A percentile compares a stretch with the other conserved stretches of the same genome.
Conservation (phyloP, 2,113 vertebrate species). For the Isichthys henryi region DNA sequence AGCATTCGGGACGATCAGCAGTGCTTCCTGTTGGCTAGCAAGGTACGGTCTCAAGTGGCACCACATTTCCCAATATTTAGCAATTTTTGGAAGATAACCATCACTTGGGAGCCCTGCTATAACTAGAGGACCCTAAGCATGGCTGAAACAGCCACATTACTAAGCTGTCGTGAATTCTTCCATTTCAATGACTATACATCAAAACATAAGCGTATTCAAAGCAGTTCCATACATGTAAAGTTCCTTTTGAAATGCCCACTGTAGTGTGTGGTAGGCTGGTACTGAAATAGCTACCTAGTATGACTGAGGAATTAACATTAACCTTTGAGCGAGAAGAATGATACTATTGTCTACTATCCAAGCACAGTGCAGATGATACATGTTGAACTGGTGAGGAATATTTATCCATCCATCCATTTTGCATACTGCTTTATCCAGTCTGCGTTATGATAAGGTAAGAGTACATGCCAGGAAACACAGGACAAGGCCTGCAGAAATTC, state of each 20-base stretch:
- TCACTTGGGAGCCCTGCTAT: neutral
- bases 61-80: neutral
- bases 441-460: neutral
- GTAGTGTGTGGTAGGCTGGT: neutral
- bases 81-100: neutral
- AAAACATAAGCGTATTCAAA: neutral
- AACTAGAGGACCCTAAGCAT: neutral
- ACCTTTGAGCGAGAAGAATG: neutral
- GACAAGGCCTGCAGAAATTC: neutral
- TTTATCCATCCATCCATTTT: neutral
- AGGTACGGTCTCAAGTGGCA: no score
- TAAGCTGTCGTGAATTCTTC: neutral
- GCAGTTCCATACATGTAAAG: neutral
- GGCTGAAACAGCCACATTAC: neutral
- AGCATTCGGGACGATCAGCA: neutral
- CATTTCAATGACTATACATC: neutral
- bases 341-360: neutral
- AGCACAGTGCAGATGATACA: neutral
- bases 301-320: neutral
- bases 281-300: neutral
- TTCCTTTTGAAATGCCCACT: neutral
- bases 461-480: neutral
- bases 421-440: neutral
- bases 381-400: neutral
- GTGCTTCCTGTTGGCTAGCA: neutral